A percentile compares a stretch with the other conserved stretches of the same genome.
Conservation (phyloP, 2,113 vertebrate genomes). For the Anas platyrhynchos region DNA sequence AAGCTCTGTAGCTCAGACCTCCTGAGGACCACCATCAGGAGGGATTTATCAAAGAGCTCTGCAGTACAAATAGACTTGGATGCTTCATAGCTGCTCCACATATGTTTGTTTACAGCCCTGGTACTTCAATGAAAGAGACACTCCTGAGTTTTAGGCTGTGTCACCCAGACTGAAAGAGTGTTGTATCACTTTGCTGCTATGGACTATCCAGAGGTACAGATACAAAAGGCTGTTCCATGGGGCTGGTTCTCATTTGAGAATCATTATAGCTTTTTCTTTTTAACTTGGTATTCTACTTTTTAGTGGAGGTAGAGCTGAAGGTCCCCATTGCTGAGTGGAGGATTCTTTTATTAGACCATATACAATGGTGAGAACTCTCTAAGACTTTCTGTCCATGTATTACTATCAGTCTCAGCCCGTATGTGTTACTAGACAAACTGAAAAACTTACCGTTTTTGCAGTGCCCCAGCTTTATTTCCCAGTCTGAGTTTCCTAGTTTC, state of each 20-base stretch:
- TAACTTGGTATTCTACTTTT: not conserved
- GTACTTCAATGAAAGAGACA: not conserved
- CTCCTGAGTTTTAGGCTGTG: not conserved
- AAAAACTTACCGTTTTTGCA: not conserved
- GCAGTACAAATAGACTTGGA: not conserved
- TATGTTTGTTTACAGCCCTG: not conserved
- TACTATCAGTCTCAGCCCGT: not conserved
- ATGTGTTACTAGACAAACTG: not conserved
- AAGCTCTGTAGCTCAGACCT: not conserved
- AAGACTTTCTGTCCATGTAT: not conserved
- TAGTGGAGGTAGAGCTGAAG: not conserved
- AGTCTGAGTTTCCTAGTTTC: conserved; percentile 23
- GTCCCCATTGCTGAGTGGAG: not conserved
- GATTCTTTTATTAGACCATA: not conserved
- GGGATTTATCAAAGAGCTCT: not conserved
- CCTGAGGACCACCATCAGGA: not conserved
- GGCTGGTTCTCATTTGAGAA: not conserved
- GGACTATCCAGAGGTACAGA: not conserved
- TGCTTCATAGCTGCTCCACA: not conserved
- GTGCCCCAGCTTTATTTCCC: not conserved
- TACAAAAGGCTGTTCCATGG: not conserved
- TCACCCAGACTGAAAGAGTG: not conserved
- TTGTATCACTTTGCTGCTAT: not conserved
- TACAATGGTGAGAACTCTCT: not conserved
- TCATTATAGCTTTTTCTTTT: not conserved